A percentile compares a stretch with the other conserved stretches of the same genome.
Conservation (phyloP, 92 coral and sea anemone species). For the Porites cylindrica region DNA sequence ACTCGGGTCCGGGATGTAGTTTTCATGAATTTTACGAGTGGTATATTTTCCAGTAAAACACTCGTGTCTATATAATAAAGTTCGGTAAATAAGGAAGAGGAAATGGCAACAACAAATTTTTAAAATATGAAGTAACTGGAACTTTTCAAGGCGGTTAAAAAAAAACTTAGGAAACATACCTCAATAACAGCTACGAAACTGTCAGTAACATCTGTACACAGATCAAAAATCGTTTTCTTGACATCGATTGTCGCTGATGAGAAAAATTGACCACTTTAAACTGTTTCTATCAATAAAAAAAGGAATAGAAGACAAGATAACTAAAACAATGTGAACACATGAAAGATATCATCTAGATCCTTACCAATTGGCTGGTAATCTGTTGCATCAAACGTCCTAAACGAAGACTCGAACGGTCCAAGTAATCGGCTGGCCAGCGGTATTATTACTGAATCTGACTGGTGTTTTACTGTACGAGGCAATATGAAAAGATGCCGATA, state of each 20-base stretch:
- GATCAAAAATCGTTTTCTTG: constrained; percentile 91
- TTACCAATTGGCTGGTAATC: constrained; percentile 96
- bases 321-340: background rate
- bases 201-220: constrained; percentile 85
- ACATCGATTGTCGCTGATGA: constrained; percentile 94
- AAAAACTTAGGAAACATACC: constrained; percentile 44
- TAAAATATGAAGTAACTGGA: no score
- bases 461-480: constrained; percentile 77
- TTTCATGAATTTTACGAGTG: no score
- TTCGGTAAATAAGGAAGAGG: no score
- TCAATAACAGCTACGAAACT: constrained; percentile 94
- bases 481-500: background rate
- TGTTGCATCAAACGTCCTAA: constrained; percentile 93
- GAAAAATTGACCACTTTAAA: background rate
- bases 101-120: no score
- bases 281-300: background rate
- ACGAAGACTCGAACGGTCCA: constrained; percentile 94
- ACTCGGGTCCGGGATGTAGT: no score
- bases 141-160: no score
- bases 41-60: no score
- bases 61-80: no score
- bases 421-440: constrained; percentile 72
- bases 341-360: background rate
- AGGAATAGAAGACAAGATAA: background rate
- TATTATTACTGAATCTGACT: constrained; percentile 69